Percentiles rank a stretch among this genome's conserved stretches.
Evolutionary conservation across 2,113 vertebrate genomes (phyloP).

Genomic region (Pachypanchax playfairii): DNA sequence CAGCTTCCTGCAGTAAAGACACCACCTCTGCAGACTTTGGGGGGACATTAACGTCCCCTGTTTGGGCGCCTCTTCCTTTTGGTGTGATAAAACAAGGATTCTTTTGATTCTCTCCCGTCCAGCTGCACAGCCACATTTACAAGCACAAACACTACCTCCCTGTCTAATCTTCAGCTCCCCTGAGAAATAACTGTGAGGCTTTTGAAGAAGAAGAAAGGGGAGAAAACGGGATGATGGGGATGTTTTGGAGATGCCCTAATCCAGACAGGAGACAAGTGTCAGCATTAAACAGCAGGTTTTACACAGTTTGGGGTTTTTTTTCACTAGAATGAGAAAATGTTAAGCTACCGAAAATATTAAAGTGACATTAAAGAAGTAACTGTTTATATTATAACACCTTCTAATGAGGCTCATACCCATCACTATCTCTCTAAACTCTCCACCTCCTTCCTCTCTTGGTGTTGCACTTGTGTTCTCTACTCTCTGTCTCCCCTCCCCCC

Average conservation of each 20-base stretch:
- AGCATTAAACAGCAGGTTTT: no score
- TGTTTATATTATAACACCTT: no score
- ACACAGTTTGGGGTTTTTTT: no score
- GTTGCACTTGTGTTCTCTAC: constrained; percentile 44
- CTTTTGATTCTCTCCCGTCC: constrained; percentile 77
- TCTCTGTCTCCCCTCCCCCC: constrained; percentile 62
- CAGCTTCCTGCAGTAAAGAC: constrained; percentile 73
- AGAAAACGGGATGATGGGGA: constrained; percentile 51
- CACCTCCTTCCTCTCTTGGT: constrained; percentile 60
- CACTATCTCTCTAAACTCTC: constrained; percentile 57
- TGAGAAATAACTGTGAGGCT: constrained; percentile 56
- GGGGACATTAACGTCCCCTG: constrained; percentile 74
- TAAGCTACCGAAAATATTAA: no score
- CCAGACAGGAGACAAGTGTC: not conserved
- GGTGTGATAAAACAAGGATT: constrained; percentile 77
- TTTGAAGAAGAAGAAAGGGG: constrained; percentile 25
- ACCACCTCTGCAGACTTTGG: constrained; percentile 66
- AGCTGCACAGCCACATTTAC: constrained; percentile 80
- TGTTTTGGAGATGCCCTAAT: constrained; percentile 29
- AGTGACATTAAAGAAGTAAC: no score
- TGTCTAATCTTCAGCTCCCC: constrained; percentile 67
- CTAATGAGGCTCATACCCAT: constrained; percentile 55
- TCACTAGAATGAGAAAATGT: no score
- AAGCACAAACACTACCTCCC: constrained; percentile 75
- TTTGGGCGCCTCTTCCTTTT: constrained; percentile 73